Percentiles rank a stretch among this genome's conserved stretches.
Conservation (phyloP, 2,888 invertebrate species). For the Liopterus haemorrhoidalis region DNA sequence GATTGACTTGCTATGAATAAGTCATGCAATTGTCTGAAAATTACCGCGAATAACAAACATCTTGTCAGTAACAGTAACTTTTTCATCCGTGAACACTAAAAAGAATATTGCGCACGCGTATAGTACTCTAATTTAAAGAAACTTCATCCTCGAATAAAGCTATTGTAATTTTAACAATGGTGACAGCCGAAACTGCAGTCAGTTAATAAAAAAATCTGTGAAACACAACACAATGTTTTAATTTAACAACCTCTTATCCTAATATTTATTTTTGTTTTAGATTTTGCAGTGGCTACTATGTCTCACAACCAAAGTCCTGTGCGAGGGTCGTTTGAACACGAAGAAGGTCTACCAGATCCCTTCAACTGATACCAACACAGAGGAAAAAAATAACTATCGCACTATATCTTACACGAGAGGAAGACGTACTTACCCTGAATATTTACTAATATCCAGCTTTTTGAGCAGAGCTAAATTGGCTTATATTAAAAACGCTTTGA, state of each 20-base stretch:
- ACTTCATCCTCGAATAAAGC: too few species aligned
- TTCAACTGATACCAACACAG: constrained; percentile 15
- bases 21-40: too few species aligned
- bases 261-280: constrained; percentile 42
- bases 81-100: too few species aligned
- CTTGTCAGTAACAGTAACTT: too few species aligned
- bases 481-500: constrained; percentile 56
- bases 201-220: too few species aligned
- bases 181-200: too few species aligned
- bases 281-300: constrained; percentile 70
- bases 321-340: constrained; percentile 51
- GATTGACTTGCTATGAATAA: too few species aligned
- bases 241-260: constrained; percentile 15
- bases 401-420: constrained; percentile 36
- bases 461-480: constrained; percentile 57
- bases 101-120: too few species aligned
- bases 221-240: too few species aligned
- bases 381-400: constrained; percentile 30
- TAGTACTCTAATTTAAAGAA: too few species aligned
- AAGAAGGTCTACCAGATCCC: constrained; percentile 18
- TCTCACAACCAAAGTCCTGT: constrained; percentile 67
- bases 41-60: too few species aligned
- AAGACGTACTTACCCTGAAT: constrained; percentile 64
- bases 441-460: constrained; percentile 65
- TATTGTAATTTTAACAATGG: too few species aligned